Base-by-base conservation (phyloP, 2,888 invertebrate species). In the Phortica okadai region DNA sequence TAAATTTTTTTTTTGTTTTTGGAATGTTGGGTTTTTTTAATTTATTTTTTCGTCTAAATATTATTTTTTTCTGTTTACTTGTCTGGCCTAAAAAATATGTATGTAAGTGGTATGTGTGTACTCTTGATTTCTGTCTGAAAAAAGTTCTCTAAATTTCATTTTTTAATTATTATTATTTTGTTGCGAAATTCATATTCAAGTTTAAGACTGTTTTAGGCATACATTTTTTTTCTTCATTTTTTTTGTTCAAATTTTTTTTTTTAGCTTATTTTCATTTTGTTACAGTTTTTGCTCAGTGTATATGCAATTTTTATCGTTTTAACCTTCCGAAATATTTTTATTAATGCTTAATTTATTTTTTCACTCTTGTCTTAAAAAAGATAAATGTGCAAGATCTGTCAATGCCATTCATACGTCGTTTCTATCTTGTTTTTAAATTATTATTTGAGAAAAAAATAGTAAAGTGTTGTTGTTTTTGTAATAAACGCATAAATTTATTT, bases 321-420 rank as follows among this genome's bases (percentile, higher is more conserved):
- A 85, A 82, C 84, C 86, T 89, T 89, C 90, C 90, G 89, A 90
- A 90, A 89, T 85, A 73, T 16, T 58, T n/a, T 58, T 87, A 45
- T 6, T 8, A 45, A 82, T 86, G 79, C 81, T 80, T 81, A 78
- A 76, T 78, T 82, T 84, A 79, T 79, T 73, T 78, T 81, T 76
- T 75, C 72, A 76, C 14, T 73, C 41, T 70, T 64, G 5, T 6
- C 62, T 62, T 45, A 42, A 56, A 41, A 16, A 21, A 66, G 33
- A 56, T 62, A 16, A 14, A 58, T 59, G 59, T 75, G 56, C 42
- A 21, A 66, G 44, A 54, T 73, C 67, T 58, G 58, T 72, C 10
- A 3, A 6, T 58, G 6, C 58, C n/a, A 2, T 58, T 11, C 58
- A 21, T 21, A 21, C 21, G 0, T 21, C 21, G 21, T 21, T 21